These are phyloP conservation scores for Spea multiplicata DNA, from an alignment of 2,113 vertebrate species.

Conservation along the genomic window DNA sequence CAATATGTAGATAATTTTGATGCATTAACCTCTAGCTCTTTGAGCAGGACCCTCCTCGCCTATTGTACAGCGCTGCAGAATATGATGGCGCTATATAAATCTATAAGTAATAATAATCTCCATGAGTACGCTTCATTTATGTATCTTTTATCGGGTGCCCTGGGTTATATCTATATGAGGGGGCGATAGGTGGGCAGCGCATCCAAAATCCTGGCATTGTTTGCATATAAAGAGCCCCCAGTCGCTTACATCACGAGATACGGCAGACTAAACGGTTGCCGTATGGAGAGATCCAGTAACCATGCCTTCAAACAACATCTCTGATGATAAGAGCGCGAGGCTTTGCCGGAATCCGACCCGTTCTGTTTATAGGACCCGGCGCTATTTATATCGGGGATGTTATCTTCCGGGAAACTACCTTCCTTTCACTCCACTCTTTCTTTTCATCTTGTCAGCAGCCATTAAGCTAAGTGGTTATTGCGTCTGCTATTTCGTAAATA, in stretches of 20 bases:
- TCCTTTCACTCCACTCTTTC: background rate
- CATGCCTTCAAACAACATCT: slow-evolving; percentile 5
- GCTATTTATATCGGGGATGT: slow-evolving; percentile 22
- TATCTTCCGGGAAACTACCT: slow-evolving; percentile 24
- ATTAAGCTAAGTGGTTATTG: slow-evolving; percentile 34
- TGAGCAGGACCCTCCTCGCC: too few relatives aligned
- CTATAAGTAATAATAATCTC: too few relatives aligned
- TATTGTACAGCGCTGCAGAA: too few relatives aligned
- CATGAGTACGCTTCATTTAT: too few relatives aligned
- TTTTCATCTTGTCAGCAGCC: slow-evolving; percentile 33
- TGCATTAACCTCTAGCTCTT: too few relatives aligned
- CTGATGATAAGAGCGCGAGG: background rate
- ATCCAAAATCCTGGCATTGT: too few relatives aligned
- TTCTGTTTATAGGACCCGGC: background rate
- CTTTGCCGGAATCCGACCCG: background rate
- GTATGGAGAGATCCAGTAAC: background rate
- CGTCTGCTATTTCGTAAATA: background rate
- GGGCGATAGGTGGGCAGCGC: too few relatives aligned
- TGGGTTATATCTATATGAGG: too few relatives aligned
- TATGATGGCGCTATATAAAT: too few relatives aligned
- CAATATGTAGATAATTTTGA: too few relatives aligned
- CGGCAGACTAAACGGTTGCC: background rate
- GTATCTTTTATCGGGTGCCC: too few relatives aligned
- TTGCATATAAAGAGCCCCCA: too few relatives aligned
- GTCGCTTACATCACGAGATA: background rate